Conservation (phyloP, 1,140 invertebrate species). For the Trichonephila clavata region DNA sequence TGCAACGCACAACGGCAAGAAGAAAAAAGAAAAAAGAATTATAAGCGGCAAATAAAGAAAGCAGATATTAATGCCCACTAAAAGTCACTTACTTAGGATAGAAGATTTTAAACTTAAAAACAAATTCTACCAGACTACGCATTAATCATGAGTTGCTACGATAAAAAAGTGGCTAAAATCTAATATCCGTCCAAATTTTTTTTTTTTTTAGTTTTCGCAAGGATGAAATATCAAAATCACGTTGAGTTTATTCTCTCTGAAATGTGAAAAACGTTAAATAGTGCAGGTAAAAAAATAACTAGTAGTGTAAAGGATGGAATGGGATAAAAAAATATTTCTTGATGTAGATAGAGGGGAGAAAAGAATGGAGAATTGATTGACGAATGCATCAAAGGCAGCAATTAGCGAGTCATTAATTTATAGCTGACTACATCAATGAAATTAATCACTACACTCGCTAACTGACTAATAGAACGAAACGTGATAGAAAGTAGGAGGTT, state of each 20-base stretch:
- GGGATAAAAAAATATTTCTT: neutral
- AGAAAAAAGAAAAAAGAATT: neutral
- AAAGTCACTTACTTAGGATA: slow-evolving; percentile 27
- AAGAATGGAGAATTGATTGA: slow-evolving; percentile 6
- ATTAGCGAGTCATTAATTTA: slow-evolving; percentile 42
- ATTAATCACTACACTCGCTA: slow-evolving; percentile 30
- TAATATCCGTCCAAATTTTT: slow-evolving; percentile 19
- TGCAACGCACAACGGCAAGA: neutral
- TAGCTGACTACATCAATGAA: slow-evolving; percentile 18
- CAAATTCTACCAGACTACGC: slow-evolving; percentile 12
- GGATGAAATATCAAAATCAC: slow-evolving; percentile 41
- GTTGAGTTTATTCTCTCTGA: slow-evolving; percentile 8
- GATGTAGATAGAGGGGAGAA: neutral
- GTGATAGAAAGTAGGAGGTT: neutral
- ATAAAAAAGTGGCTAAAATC: neutral
- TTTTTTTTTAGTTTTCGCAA: slow-evolving; percentile 28
- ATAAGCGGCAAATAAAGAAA: slow-evolving; percentile 27
- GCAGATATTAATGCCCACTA: slow-evolving; percentile 39
- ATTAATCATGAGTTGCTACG: slow-evolving; percentile 11
- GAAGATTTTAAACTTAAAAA: neutral
- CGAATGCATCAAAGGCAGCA: slow-evolving; percentile 13
- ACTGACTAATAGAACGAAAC: slow-evolving; percentile 4
- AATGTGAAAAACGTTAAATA: neutral
- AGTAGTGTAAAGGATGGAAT: neutral
- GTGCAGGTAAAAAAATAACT: slow-evolving; percentile 4